These are phyloP conservation scores for Lapara coniferarum DNA, from an alignment of 2,888 invertebrate species.

Conservation along the genomic window DNA sequence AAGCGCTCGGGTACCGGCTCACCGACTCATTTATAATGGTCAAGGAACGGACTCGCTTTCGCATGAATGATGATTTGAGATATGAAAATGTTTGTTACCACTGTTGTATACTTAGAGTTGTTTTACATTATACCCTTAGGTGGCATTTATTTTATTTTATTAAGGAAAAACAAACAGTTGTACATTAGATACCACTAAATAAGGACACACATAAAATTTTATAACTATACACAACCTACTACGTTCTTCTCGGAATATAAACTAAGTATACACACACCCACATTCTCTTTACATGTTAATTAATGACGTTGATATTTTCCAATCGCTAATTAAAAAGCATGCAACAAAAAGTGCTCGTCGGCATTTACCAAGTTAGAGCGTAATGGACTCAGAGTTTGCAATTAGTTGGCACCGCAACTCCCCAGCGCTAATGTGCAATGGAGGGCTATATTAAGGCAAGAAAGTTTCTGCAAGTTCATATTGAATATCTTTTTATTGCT, in stretches of 20 bases:
- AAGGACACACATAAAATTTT: too few relatives aligned
- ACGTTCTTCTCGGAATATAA: too few relatives aligned
- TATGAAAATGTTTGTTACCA: not conserved
- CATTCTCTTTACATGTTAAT: not conserved
- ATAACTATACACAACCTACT: too few relatives aligned
- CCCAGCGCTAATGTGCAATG: slow-evolving; percentile 16
- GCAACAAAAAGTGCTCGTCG: slow-evolving; percentile 10
- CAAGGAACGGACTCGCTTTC: slow-evolving; percentile 12
- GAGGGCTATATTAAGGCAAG: slow-evolving; percentile 23
- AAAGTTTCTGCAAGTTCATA: not conserved
- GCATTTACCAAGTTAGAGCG: slow-evolving; percentile 12
- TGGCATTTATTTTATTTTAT: too few relatives aligned
- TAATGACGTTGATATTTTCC: slow-evolving; percentile 17
- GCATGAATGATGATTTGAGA: slow-evolving; percentile 10
- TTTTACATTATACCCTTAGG: not conserved
- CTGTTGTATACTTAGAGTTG: not conserved
- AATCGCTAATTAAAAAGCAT: slow-evolving; percentile 16
- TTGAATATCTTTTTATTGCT: not conserved
- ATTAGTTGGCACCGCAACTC: slow-evolving; percentile 10
- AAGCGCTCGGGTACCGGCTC: slow-evolving; percentile 16
- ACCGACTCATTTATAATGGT: slow-evolving; percentile 16
- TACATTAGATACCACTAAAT: too few relatives aligned
- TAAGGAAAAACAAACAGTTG: too few relatives aligned
- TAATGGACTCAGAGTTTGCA: slow-evolving; percentile 15
- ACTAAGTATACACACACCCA: not conserved